These are phyloP conservation scores for Illadopsis cleaveri DNA, from an alignment of 2,113 vertebrate genomes.

Conservation along the genomic window DNA sequence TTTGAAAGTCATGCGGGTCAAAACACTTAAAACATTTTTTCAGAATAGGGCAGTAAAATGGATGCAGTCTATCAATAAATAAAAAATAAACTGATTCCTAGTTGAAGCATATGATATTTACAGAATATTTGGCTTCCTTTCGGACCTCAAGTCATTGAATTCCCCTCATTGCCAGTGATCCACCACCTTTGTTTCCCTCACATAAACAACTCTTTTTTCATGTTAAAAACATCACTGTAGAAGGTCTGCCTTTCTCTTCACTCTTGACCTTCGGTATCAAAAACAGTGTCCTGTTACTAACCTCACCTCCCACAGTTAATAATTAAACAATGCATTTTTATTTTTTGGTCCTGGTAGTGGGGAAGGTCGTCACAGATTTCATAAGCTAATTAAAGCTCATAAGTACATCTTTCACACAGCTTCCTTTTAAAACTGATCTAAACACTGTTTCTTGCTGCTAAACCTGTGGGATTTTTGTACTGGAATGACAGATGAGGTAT, in stretches of 20 bases:
- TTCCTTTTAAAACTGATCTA: conserved; percentile 37
- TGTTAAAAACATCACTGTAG: neutral
- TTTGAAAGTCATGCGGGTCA: neutral
- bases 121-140: neutral
- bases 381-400: conserved; percentile 44
- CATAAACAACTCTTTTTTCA: neutral
- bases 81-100: neutral
- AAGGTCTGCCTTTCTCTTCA: neutral
- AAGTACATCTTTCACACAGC: conserved; percentile 25
- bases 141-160: neutral
- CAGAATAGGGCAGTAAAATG: neutral
- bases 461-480: conserved; percentile 28
- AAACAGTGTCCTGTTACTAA: neutral
- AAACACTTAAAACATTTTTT: neutral
- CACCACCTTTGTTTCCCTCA: neutral
- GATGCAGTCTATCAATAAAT: neutral
- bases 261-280: neutral
- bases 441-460: conserved; percentile 2
- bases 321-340: conserved; percentile 39
- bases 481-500: conserved; percentile 21
- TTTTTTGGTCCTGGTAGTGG: neutral
- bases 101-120: neutral
- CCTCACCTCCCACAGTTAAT: neutral
- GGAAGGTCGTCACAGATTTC: conserved; percentile 2
- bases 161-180: neutral